phyloP scores from a whole-genome alignment of 2,797 vertebrate genomes.

The Poecilia velifera region DNA sequence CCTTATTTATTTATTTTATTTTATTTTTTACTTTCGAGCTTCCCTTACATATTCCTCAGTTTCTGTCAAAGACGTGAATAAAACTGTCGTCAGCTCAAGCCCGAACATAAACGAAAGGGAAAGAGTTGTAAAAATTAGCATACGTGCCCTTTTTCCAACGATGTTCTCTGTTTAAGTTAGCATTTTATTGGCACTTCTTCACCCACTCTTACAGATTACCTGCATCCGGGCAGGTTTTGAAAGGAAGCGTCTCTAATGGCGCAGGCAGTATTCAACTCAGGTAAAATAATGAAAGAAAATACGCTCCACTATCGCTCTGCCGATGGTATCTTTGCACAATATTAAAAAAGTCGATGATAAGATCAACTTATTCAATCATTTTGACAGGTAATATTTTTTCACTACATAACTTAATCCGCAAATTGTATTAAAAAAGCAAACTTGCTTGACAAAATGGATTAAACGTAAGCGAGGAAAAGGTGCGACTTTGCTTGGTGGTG shows the following conservation, averaged over 20 bases:
- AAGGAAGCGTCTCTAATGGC: conserved; percentile 44
- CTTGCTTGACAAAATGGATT: conserved; percentile 20
- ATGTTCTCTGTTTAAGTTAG: neutral
- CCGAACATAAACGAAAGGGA: neutral
- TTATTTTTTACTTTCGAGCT: no score
- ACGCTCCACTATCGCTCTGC: conserved; percentile 12
- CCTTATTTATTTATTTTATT: neutral
- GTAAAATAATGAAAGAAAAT: conserved; percentile 33
- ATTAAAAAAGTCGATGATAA: conserved; percentile 64
- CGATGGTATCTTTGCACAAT: conserved; percentile 56
- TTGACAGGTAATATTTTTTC: conserved; percentile 44
- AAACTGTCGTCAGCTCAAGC: neutral
- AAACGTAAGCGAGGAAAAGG: conserved; percentile 9
- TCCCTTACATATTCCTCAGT: neutral
- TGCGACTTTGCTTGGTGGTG: neutral
- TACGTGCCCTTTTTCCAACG: neutral
- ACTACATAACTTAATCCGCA: conserved; percentile 31
- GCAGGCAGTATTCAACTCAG: conserved; percentile 35
- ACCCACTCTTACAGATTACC: conserved; percentile 16
- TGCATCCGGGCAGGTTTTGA: conserved; percentile 19
- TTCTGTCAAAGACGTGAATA: neutral
- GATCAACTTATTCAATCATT: conserved; percentile 63
- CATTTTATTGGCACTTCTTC: neutral
- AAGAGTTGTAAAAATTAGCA: neutral
- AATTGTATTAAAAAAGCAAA: conserved; percentile 48